Conservation (phyloP, 1,140 invertebrate species). For the Drosophila suzukii region DNA sequence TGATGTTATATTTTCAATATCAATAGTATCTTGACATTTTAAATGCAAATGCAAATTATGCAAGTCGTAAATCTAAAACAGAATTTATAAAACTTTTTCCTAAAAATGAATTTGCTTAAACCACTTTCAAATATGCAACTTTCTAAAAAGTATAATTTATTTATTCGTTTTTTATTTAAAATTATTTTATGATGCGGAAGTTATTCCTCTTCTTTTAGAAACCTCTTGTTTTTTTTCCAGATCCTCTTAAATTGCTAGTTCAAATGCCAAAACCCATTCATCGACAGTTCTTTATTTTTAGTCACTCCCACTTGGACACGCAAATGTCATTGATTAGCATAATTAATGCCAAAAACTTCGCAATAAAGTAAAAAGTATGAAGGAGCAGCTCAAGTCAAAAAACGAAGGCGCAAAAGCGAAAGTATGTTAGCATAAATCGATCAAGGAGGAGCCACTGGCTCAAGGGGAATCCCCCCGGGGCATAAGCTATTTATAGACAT, state of each 20-base stretch:
- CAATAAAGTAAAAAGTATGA: conserved; percentile 43
- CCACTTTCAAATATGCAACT: too few relatives aligned
- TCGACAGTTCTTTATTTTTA: conserved; percentile 40
- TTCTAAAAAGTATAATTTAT: too few relatives aligned
- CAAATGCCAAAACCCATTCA: conserved; percentile 35
- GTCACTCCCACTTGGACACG: conserved; percentile 33
- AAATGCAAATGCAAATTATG: too few relatives aligned
- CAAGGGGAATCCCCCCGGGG: conserved; percentile 23
- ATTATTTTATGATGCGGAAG: too few relatives aligned
- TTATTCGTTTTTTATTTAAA: too few relatives aligned
- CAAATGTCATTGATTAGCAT: conserved; percentile 66
- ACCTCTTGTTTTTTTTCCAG: too few relatives aligned
- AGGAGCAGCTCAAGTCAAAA: conserved; percentile 10
- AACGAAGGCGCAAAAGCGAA: conserved; percentile 62
- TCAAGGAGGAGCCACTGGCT: conserved; percentile 39
- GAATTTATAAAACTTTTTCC: too few relatives aligned
- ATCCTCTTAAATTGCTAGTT: conserved; percentile 3
- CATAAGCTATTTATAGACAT: conserved; percentile 73
- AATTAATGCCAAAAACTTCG: conserved; percentile 61
- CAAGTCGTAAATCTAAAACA: too few relatives aligned
- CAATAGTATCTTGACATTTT: too few relatives aligned
- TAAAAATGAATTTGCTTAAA: too few relatives aligned
- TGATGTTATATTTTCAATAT: not conserved
- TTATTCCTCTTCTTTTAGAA: too few relatives aligned
- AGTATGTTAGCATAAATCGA: conserved; percentile 81